Conservation (phyloP, 2,113 vertebrate genomes). For the Saguinus midas region DNA sequence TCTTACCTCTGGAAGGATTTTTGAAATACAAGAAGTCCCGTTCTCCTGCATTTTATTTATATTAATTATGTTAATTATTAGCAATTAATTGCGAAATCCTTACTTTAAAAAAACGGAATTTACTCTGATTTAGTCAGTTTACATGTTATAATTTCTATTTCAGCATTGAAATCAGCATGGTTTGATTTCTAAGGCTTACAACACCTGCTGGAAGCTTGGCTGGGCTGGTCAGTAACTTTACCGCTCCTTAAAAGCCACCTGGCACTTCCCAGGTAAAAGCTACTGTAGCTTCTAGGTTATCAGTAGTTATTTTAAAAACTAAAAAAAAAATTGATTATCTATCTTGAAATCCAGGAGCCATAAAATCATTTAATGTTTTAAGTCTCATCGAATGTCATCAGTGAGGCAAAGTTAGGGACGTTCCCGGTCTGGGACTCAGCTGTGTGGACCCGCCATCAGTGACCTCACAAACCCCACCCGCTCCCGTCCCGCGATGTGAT, state of each 20-base stretch:
- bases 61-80: neutral
- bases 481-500: neutral
- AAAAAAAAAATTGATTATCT: neutral
- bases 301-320: neutral
- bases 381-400: constrained; percentile 28
- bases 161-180: neutral
- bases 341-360: constrained; percentile 67
- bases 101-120: neutral
- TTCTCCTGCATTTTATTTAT: neutral
- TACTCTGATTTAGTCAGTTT: neutral
- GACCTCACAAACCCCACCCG: neutral
- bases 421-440: constrained; percentile 59
- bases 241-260: too few species aligned
- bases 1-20: neutral
- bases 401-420: neutral
- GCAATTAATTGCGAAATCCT: neutral
- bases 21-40: neutral
- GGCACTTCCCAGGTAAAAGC: neutral
- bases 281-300: neutral
- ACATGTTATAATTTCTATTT: neutral
- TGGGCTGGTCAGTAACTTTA: neutral
- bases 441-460: neutral
- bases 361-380: constrained; percentile 53
- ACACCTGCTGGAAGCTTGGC: neutral
- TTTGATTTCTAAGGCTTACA: neutral